These are phyloP conservation scores for Agrypnia vestita DNA, from an alignment of 1,140 invertebrate genomes.

Conservation along the genomic window DNA sequence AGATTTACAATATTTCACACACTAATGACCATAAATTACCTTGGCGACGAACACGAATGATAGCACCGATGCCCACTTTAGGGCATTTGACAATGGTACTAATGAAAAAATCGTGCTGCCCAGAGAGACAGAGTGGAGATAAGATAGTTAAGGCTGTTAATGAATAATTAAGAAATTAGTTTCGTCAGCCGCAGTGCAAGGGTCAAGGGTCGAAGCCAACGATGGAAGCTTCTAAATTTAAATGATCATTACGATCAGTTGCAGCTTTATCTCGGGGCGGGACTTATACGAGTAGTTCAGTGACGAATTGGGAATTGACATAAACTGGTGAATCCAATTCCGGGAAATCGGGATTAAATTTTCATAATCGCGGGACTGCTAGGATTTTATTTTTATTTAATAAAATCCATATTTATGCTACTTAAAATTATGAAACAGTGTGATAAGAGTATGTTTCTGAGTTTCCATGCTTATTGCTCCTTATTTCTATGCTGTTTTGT, in stretches of 20 bases:
- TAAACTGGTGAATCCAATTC: no score
- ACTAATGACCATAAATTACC: background rate
- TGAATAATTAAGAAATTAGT: background rate
- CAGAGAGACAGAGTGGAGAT: background rate
- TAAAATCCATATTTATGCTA: no score
- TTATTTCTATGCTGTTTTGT: no score
- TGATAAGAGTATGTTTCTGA: no score
- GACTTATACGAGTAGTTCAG: no score
- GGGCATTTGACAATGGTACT: background rate
- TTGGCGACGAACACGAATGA: background rate
- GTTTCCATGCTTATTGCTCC: no score
- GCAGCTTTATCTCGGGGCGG: background rate
- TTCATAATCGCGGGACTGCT: no score
- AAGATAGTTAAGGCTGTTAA: slow-evolving; percentile 2
- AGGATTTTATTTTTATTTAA: no score
- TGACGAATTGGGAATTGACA: no score
- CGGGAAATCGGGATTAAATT: no score
- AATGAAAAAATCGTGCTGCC: slow-evolving; percentile 2
- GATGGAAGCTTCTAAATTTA: slow-evolving; percentile 6
- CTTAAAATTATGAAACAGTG: no score
- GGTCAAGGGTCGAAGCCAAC: background rate
- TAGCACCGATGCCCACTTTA: background rate
- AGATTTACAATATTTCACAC: no score
- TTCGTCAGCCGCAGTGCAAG: background rate
- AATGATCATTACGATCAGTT: slow-evolving; percentile 6